Base-by-base conservation (phyloP, 2,888 invertebrate genomes). In the Mamestra brassicae region DNA sequence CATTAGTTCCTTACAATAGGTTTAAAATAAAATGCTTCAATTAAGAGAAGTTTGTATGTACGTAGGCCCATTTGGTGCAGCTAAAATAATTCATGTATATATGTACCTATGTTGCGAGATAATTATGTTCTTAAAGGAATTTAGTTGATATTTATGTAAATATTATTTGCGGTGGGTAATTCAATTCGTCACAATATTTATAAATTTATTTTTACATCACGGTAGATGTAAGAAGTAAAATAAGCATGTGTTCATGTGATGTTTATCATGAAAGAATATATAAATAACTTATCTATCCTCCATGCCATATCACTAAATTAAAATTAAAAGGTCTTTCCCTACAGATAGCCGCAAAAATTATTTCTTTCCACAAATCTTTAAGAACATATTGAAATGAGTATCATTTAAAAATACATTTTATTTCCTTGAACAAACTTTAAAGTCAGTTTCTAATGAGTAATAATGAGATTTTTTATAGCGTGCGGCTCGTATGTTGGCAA, bases 401-500 rank as follows among this genome's bases (percentile, higher is more conserved):
- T 58, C 2, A 47, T 63, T 47, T 70, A 67, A 69, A 73, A 81
- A 73, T 77, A 77, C 3, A 42, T 62, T 45, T 62, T 42, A 5
- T 26, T 71, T 55, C 64, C 50, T 55, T 34, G 26, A 54, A 55
- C 10, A 58, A 67, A 57, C 3, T 71, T 61, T 68, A 52, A 74
- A 69, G 74, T 74, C 64, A 50, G 45, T 58, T 71, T 76, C 26
- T 74, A 78, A 78, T 78, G 86, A 64, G 62, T 80, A 74, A 62
- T 72, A 67, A 71, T 61, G 73, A 60, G 52, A 50, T 74, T 78
- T 78, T 71, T 76, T 77, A 69, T 60, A 57, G 13, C 57, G 5
- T 4, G 26, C 54, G 52, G 3, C 13, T 42, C 38, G 45, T 50
- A 55, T 76, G 82, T 86, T 85, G 86, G 85, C 84, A 85, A 75